These are phyloP conservation scores for Amiota minor DNA, from an alignment of 2,888 invertebrate species.

Conservation along the genomic window DNA sequence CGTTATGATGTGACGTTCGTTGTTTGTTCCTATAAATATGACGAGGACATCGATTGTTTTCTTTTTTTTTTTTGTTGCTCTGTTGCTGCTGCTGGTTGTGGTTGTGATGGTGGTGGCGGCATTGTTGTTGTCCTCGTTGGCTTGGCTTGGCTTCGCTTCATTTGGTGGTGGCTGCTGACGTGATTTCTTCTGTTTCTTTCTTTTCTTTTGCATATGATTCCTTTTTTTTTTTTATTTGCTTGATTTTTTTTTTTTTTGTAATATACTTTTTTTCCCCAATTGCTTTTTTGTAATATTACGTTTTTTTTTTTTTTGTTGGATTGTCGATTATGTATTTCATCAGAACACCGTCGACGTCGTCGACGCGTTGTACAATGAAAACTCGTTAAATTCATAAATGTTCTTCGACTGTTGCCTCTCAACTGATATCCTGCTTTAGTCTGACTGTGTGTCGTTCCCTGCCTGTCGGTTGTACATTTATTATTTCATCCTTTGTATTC, in stretches of 20 bases:
- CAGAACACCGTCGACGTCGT: not conserved
- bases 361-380: slow-evolving; percentile 30
- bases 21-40: too few species aligned
- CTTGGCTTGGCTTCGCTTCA: not conserved
- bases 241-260: not conserved
- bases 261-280: not conserved
- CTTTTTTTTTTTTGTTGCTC: too few species aligned
- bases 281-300: not conserved
- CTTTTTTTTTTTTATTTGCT: slow-evolving; percentile 5
- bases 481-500: not conserved
- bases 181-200: slow-evolving; percentile 30
- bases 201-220: slow-evolving; percentile 19
- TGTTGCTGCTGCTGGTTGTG: too few species aligned
- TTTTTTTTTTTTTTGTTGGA: not conserved
- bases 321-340: not conserved
- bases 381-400: slow-evolving; percentile 37
- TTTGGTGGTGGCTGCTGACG: slow-evolving; percentile 4
- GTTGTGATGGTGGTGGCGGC: too few species aligned
- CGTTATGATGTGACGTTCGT: too few species aligned
- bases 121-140: too few species aligned
- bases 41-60: too few species aligned
- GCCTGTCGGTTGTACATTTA: slow-evolving; percentile 16
- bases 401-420: not conserved
- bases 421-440: not conserved
- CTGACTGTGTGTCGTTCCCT: not conserved